Conservation (phyloP, 2,797 vertebrate species). For the Chiropotes sagulatus region DNA sequence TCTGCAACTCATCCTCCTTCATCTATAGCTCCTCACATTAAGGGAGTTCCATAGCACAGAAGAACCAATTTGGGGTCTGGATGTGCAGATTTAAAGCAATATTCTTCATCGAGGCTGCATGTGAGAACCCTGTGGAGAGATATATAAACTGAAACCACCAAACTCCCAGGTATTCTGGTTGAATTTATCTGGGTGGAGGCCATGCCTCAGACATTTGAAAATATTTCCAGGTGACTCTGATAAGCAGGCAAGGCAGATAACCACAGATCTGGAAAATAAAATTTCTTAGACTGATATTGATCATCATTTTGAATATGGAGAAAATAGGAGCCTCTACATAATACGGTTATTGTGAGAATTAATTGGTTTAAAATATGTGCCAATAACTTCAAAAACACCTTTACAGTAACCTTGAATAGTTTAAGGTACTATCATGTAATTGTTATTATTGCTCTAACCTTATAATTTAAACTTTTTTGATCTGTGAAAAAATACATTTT, state of each 20-base stretch:
- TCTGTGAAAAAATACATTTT: not conserved
- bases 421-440: not conserved
- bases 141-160: not conserved
- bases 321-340: not conserved
- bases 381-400: not conserved
- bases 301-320: not conserved
- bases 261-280: not conserved
- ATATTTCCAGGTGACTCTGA: not conserved
- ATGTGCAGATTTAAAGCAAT: too few relatives aligned
- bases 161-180: not conserved
- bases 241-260: too few relatives aligned
- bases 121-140: too few relatives aligned
- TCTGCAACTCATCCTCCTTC: not conserved
- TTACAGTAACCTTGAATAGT: not conserved
- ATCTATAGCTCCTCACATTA: not conserved
- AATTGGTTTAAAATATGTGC: not conserved
- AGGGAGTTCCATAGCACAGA: not conserved
- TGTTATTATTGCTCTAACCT: not conserved
- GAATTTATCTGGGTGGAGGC: not conserved
- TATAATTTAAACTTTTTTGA: not conserved
- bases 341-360: not conserved
- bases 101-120: fast-evolving
- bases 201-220: not conserved
- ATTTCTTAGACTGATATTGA: not conserved
- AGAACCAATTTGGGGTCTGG: not conserved